Base-by-base conservation (phyloP, 2,113 vertebrate genomes). In the Centrocercus urophasianus region DNA sequence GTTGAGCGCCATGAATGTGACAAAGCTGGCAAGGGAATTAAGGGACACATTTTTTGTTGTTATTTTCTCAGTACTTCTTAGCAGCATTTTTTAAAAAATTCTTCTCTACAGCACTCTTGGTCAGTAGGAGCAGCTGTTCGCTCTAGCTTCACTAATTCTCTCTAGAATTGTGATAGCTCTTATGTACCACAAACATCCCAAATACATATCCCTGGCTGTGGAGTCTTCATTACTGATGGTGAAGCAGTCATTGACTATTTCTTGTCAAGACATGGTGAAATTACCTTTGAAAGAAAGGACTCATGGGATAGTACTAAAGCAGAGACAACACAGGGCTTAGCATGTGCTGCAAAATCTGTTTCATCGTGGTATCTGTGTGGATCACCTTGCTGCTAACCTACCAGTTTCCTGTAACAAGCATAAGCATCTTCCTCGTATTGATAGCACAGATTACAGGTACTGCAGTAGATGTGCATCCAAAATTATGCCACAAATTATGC, bases 71-170 rank as follows among this genome's bases (percentile, higher is more conserved):
- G 2, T 69, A 43, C 71, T 71, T 86, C 20, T 56, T 38, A 81
- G 38, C 0, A 0, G 2, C 1, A 13, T 48, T 88, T 91, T 85
- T 85, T 75, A 24, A 0, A 40, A 64, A 70, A 90, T 64, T 86
- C 64, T 5, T 79, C 14, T 67, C 21, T 71, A 25, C 30, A 25
- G 4, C 0, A 86, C 17, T 75, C 15, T 47, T 70, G 42, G 61
- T 65, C 73, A 64, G 17, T 86, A 94, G 28, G 25, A 93, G 18
- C 45, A 38, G n/a, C 50, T 86, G 19, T 78, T 80, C 61, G 57
- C 40, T 83, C 80, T 83, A 40, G 36, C 69, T 93, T 96, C 64
- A 64, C 38, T 74, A 92, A 86, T 86, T 94, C 92, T 83, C 52
- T 90, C 83, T 90, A 80, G 88, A 91, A 92, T 43, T 12, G 22